phyloP scores from a whole-genome alignment of 2,888 invertebrate species.

The Cheilosia variabilis region DNA sequence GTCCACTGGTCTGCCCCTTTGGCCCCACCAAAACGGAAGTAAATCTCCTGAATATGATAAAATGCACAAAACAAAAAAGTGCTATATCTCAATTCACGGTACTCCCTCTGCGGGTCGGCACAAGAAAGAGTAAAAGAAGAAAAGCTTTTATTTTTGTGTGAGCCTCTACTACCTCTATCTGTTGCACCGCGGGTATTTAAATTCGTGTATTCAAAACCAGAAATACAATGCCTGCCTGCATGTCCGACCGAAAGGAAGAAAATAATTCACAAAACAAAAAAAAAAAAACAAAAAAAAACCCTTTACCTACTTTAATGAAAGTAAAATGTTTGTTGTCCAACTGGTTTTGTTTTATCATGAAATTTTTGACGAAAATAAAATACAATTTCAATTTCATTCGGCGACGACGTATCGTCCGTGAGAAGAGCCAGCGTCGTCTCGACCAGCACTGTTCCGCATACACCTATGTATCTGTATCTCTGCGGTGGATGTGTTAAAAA shows the following conservation, averaged over 20 bases:
- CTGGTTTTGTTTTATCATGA: slow-evolving; percentile 57
- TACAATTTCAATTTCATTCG: slow-evolving; percentile 62
- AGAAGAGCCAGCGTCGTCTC: slow-evolving; percentile 60
- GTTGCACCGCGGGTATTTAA: slow-evolving; percentile 19
- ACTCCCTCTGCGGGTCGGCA: slow-evolving; percentile 35
- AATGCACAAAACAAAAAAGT: slow-evolving; percentile 19
- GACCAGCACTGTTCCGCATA: slow-evolving; percentile 67
- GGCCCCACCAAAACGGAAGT: slow-evolving; percentile 70
- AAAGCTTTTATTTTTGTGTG: slow-evolving; percentile 5
- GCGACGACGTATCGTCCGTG: slow-evolving; percentile 29
- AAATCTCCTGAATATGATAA: slow-evolving; percentile 71
- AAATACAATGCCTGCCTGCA: slow-evolving; percentile 41
- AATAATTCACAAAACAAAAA: slow-evolving; percentile 10
- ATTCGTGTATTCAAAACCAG: slow-evolving; percentile 17
- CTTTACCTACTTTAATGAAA: slow-evolving; percentile 75
- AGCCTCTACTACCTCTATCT: slow-evolving; percentile 9
- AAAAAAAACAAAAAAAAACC: slow-evolving; percentile 47
- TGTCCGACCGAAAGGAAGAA: slow-evolving; percentile 18
- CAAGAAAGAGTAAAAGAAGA: slow-evolving; percentile 20
- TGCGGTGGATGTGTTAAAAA: slow-evolving; percentile 9
- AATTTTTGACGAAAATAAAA: slow-evolving; percentile 54
- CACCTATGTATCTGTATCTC: slow-evolving; percentile 34
- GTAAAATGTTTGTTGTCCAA: slow-evolving; percentile 72
- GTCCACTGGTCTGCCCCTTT: slow-evolving; percentile 37
- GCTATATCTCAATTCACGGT: slow-evolving; percentile 64